Evolutionary conservation across 2,797 vertebrate genomes (phyloP).

Genomic region (Rhinogobio ventralis): DNA sequence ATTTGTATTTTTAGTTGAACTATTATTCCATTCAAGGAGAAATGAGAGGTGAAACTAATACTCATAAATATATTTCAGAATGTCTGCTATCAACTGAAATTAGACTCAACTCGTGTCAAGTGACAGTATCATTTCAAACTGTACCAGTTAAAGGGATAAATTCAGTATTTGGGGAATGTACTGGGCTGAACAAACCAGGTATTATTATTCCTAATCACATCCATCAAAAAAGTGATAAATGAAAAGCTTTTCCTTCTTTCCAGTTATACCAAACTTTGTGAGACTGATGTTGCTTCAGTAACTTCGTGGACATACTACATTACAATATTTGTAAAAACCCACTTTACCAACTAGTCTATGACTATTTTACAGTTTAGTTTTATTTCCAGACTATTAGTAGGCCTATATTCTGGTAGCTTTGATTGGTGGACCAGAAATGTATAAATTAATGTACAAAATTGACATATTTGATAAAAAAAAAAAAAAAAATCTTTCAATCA

Average conservation of each 20-base stretch:
- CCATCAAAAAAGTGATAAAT: neutral
- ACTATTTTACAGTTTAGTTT: neutral
- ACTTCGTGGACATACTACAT: neutral
- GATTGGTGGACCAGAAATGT: neutral
- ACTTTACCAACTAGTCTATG: neutral
- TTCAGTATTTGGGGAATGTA: neutral
- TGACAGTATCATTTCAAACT: neutral
- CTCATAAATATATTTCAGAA: slow-evolving; percentile 2
- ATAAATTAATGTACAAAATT: neutral
- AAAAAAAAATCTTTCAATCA: neutral
- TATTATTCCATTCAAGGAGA: neutral
- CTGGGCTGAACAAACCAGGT: neutral
- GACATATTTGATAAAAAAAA: too few relatives aligned
- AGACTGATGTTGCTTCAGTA: neutral
- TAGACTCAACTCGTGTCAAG: neutral
- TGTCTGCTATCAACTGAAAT: neutral
- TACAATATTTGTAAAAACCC: neutral
- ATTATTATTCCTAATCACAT: neutral
- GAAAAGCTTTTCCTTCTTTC: neutral
- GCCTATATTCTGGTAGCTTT: neutral
- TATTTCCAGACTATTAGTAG: neutral
- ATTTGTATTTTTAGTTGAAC: neutral
- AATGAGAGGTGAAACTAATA: neutral
- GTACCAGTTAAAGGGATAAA: neutral
- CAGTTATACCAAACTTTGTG: neutral